phyloP scores from a whole-genome alignment of 2,113 vertebrate species.

The Sphaerodactylus townsendi region DNA sequence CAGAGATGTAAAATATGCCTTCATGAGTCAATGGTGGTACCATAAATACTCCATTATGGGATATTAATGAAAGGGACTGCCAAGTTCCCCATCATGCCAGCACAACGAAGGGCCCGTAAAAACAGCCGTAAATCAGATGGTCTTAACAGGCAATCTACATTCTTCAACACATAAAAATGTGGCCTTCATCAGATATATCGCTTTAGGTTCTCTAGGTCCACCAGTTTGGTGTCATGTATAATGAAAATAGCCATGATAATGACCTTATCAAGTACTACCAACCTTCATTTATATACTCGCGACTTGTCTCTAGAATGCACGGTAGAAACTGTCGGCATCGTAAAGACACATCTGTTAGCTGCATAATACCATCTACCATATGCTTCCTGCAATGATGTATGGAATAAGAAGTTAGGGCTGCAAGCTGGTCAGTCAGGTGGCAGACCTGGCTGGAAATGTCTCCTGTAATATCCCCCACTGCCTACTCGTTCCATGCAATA shows the following conservation, averaged over 20 bases:
- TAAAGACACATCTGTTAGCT: constrained; percentile 62
- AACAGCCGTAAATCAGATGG: constrained; percentile 60
- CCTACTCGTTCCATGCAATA: neutral
- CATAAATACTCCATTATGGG: constrained; percentile 71
- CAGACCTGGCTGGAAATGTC: constrained; percentile 17
- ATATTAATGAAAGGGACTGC: constrained; percentile 70
- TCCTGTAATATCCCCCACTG: neutral
- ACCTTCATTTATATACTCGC: constrained; percentile 52
- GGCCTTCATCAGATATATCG: constrained; percentile 56
- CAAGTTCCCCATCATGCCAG: constrained; percentile 46
- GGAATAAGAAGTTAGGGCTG: constrained; percentile 21
- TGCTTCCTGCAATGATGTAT: constrained; percentile 44
- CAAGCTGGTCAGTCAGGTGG: constrained; percentile 16
- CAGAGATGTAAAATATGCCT: constrained; percentile 65
- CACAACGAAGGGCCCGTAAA: constrained; percentile 59
- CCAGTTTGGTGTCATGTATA: constrained; percentile 49
- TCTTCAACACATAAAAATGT: constrained; percentile 60
- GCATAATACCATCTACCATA: constrained; percentile 49
- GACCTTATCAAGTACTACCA: constrained; percentile 53
- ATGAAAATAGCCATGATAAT: constrained; percentile 55
- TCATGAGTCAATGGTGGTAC: constrained; percentile 44
- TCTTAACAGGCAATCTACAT: constrained; percentile 57
- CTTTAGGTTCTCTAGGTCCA: constrained; percentile 44
- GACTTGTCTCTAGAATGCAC: constrained; percentile 17
- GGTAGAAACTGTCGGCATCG: constrained; percentile 39